phyloP scores from a whole-genome alignment of 1,140 invertebrate species.

The Cheumatopsyche charites region DNA sequence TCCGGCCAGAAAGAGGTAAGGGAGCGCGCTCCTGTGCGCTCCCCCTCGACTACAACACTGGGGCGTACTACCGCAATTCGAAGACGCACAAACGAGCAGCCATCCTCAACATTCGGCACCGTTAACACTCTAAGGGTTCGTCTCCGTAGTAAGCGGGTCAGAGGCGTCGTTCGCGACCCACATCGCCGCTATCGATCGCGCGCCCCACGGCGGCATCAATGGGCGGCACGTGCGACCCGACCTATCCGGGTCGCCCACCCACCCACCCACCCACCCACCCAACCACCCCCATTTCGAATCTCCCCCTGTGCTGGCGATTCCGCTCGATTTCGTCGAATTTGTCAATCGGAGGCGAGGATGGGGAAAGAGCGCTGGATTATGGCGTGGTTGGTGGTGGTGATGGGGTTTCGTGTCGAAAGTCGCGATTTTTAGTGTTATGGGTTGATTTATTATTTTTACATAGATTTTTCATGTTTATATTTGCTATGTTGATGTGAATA shows the following conservation, averaged over 20 bases:
- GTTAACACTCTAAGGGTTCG: not conserved
- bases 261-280: too few relatives aligned
- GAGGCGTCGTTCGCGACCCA: constrained; percentile 23
- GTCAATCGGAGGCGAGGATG: too few relatives aligned
- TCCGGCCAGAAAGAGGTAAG: too few relatives aligned
- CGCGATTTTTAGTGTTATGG: not conserved
- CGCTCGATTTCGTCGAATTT: not conserved
- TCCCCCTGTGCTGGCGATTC: not conserved
- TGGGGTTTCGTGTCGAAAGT: not conserved
- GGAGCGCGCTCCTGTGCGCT: too few relatives aligned
- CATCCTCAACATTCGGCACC: too few relatives aligned
- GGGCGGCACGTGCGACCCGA: constrained; percentile 24
- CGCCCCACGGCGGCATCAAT: constrained; percentile 9
- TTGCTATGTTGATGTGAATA: too few relatives aligned
- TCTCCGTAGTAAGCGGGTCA: constrained; percentile 26
- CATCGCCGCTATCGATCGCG: constrained; percentile 34
- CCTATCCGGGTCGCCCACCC: not conserved
- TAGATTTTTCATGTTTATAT: too few relatives aligned
- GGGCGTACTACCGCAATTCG: too few relatives aligned
- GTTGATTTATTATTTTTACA: too few relatives aligned
- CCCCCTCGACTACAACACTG: too few relatives aligned
- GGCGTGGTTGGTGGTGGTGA: not conserved
- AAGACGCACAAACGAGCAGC: too few relatives aligned
- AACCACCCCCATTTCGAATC: not conserved
- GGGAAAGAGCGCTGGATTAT: not conserved